Base-by-base conservation (phyloP, 2,888 invertebrate species). In the Hermaeophaga mercurialis region DNA sequence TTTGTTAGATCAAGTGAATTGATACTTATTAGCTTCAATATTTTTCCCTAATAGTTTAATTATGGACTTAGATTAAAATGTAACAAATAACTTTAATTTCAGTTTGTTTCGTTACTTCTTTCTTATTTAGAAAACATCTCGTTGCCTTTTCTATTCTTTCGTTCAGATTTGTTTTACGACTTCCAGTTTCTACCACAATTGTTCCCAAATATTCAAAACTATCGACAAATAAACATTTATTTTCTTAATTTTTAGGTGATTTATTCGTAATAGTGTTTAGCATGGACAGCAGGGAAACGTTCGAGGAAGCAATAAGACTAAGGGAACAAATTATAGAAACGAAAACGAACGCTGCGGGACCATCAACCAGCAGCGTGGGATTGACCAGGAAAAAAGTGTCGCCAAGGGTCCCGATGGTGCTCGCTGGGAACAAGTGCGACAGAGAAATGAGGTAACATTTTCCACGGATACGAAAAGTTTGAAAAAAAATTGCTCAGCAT, bases 341-440 rank as follows among this genome's bases (percentile, higher is more conserved):
- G n/a, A 90, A 91, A 77, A 84, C 87, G 69, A 86, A 86, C 68
- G 89, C 89, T 2, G 89, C 89, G 2, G 80, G 83, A 17, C 80
- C 80, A 52, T 82, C 84, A n/a, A 84, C 86, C 47, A 84, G 83
- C 43, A 79, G 81, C 60, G 70, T 67, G n/a, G 74, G 73, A n/a
- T 61, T 76, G 46, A 73, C 73, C 71, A 80, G 70, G 47, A 82
- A 86, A 72, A 82, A 87, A 69, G 84, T 84, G 71, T 79, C 84
- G 52, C 85, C 88, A 17, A 81, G 87, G 72, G 89, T 91, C 41
- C 92, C 92, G 33, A 92, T 94, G 88, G 88, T 93, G 47, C 84
- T 94, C 58, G 92, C 91, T 1, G 93, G 91, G 48, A 94, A 93
- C 76, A 94, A 94, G 80, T 88, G 89, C 76, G 93, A 94, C 79